A percentile compares a stretch with the other conserved stretches of the same genome.
Evolutionary conservation across 2,888 invertebrate species (phyloP).

Genomic region (Orthonychiurus folsomi): DNA sequence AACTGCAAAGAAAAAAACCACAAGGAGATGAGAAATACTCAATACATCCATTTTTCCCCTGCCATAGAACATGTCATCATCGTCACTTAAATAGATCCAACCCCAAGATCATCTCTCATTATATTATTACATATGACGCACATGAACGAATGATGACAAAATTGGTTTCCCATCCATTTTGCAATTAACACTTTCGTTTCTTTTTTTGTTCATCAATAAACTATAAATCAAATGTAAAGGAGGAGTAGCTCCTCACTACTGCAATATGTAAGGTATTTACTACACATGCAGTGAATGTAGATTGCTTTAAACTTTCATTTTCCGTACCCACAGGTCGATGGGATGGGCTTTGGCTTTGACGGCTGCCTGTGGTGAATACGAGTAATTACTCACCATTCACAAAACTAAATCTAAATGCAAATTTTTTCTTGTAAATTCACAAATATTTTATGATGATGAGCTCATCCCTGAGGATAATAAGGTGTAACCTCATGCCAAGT

Average conservation of each 20-base stretch:
- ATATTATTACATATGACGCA: not conserved
- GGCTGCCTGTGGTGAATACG: not conserved
- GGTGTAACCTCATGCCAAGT: too few species aligned
- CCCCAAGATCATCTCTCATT: not conserved
- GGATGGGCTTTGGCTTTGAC: not conserved
- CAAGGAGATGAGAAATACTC: too few species aligned
- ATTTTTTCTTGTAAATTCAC: not conserved
- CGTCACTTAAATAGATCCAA: not conserved
- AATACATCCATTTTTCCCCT: too few species aligned
- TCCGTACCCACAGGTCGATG: too few species aligned
- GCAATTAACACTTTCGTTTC: not conserved
- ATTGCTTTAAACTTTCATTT: not conserved
- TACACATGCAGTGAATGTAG: not conserved
- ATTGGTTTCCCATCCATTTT: too few species aligned
- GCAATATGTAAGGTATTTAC: not conserved
- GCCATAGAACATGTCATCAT: too few species aligned
- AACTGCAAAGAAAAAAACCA: slow-evolving; percentile 40
- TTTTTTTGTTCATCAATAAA: not conserved
- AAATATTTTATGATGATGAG: too few species aligned
- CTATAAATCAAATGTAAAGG: not conserved
- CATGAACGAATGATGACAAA: not conserved
- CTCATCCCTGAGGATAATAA: too few species aligned
- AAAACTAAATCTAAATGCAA: not conserved
- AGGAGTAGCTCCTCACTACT: not conserved
- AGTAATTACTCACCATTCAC: not conserved